Evolutionary conservation across 2,888 invertebrate genomes (phyloP), one percentile per base, ranked within the genome.

Genomic region (Trichacis sp.): DNA sequence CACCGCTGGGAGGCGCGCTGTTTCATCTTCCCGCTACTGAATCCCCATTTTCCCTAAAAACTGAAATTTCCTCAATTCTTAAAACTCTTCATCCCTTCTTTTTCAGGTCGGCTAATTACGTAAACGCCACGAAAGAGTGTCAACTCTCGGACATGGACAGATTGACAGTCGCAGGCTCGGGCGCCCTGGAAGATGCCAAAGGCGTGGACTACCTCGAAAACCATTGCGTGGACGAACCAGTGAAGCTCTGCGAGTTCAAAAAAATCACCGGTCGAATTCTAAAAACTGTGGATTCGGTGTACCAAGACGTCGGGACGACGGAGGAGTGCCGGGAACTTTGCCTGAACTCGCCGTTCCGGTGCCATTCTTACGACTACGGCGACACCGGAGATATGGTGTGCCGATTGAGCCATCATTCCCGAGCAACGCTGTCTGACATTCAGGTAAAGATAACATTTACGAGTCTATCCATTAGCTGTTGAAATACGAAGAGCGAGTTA

Each of bases 341-440:
- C 84, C 87, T 96, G 58, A 94, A 93, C 84, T 94, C 95, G 30
- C 94, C 94, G 40, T 95, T 81, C 78, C 89, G 93, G 81, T 96
- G 96, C 84, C 96, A 96, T 85, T 95, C 96, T 8, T 96, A 95
- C 85, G 96, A 96, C 84, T 95, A 93, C 83, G 95, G 95, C 50
- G 96, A 96, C 82, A 95, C 95, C 71, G 95, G 95, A 54, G 96
- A 96, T 79, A 92, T 93, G 88, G 95, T 96, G 48, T 97, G 96
- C 87, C 90, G 96, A 77, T 89, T 96, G 20, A 95, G 95, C 72
- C 96, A 96, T 87, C 95, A 96, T 84, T 93, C 95, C 51, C 89
- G 94, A 72, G 93, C 95, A 36, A 95, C 96, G 14, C 89, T 96
- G 65, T 91, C 93, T 49, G 94, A 95, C 80, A 94, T 95, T 74